Evolutionary conservation across 2,797 vertebrate species (phyloP), one percentile per base, ranked within the genome.

Genomic region (Bufotes viridis): DNA sequence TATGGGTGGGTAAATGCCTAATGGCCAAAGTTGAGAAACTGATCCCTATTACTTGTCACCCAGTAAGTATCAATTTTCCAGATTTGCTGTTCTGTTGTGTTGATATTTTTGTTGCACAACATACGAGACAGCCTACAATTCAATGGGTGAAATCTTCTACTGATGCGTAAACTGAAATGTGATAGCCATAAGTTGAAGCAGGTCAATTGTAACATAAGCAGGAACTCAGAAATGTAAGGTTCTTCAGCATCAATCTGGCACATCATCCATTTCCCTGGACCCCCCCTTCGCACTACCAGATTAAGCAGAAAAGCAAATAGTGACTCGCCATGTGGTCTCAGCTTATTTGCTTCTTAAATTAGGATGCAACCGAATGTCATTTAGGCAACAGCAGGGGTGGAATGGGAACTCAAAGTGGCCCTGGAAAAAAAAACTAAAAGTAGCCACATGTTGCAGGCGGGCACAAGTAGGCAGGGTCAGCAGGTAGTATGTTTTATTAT

Each of bases 1-100:
- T 49, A 51, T 49, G 70, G 82, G 70, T n/a, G 70, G 70, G 82
- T 75, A 76, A 61, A n/a, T 76, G 82, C 70, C 70, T 84, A 51
- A 34, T 42, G 34, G 82, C 55, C 57, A 84, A 15, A 7, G 74
- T n/a, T 55, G 12, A 34, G 55, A 42, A 61, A 84, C 60, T 10
- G 55, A 75, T 84, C n/a, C 53, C 57, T 17, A 61, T 61, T 75
- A 18, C 29, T 5, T 60, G 55, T 26, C 69, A 42, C 70, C 70
- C 24, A 69, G 49, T 34, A 42, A 8, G 69, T 60, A 84, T 84
- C 57, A 49, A 18, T 26, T 84, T 84, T 84, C 82, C 61, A 18
- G 60, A 61, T 76, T 63, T 34, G 3, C 70, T 58, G 34, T 84
- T 75, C 3, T 22, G 29, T 75, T 83, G 18, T 22, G 29, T 75